Percentiles rank a stretch among this genome's conserved stretches.
Conservation (phyloP, 2,888 invertebrate species). For the Acanthococcus lagerstroemiae region DNA sequence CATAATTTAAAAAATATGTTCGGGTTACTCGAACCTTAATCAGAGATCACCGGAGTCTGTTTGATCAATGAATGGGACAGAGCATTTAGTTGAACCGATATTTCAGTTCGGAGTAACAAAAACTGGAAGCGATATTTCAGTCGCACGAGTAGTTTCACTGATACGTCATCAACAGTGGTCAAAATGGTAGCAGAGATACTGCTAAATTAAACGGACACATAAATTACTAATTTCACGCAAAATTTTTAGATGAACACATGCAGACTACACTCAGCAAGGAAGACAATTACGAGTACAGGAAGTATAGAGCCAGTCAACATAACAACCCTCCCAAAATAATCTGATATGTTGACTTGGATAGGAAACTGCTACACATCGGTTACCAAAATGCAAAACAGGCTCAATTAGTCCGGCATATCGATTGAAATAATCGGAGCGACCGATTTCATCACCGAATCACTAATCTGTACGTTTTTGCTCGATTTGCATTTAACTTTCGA, state of each 20-base stretch:
- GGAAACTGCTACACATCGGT: not conserved
- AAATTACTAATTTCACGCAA: too few species aligned
- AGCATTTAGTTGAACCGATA: not conserved
- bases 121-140: not conserved
- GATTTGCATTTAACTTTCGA: constrained; percentile 42
- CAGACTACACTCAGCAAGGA: not conserved
- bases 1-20: not conserved
- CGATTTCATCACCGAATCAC: constrained; percentile 49
- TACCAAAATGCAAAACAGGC: not conserved
- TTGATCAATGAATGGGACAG: not conserved
- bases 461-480: constrained; percentile 11
- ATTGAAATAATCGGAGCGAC: constrained; percentile 81
- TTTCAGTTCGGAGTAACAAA: not conserved
- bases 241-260: not conserved
- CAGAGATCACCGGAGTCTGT: too few species aligned
- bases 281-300: not conserved
- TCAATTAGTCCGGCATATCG: constrained; percentile 75
- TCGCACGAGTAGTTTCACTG: not conserved
- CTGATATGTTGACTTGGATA: not conserved
- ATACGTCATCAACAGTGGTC: too few species aligned
- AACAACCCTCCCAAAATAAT: too few species aligned
- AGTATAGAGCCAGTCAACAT: not conserved
- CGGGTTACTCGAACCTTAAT: not conserved
- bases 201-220: not conserved
- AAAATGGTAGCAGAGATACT: not conserved